phyloP scores from a whole-genome alignment of 2,888 invertebrate genomes.

The Agrotis clavis region DNA sequence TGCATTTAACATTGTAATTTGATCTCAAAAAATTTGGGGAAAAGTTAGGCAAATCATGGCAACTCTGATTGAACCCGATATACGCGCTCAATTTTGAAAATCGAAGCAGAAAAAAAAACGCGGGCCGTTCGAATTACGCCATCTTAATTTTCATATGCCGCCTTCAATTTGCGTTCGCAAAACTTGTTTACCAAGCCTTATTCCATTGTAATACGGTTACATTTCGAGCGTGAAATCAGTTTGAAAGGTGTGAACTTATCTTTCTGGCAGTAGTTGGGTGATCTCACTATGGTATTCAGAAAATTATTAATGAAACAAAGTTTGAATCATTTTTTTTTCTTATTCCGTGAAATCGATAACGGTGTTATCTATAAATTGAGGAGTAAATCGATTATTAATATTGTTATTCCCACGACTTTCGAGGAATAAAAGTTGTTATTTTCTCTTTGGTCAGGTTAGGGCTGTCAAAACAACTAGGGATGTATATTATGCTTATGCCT shows the following conservation, averaged over 20 bases:
- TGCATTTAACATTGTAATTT: too few species aligned
- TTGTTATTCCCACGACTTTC: constrained; percentile 37
- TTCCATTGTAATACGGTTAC: constrained; percentile 22
- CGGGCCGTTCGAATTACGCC: constrained; percentile 53
- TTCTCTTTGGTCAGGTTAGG: neutral
- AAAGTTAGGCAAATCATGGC: too few species aligned
- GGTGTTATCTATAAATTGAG: constrained; percentile 32
- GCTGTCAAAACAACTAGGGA: constrained; percentile 5
- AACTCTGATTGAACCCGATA: too few species aligned
- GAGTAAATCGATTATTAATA: constrained; percentile 27
- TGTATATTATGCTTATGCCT: too few species aligned
- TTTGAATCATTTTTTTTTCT: constrained; percentile 49
- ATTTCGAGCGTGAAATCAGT: constrained; percentile 10
- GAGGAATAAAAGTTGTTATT: neutral
- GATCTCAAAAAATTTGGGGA: too few species aligned
- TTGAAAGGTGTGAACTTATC: constrained; percentile 23
- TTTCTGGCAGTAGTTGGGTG: constrained; percentile 49
- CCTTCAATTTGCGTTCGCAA: neutral
- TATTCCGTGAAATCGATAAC: constrained; percentile 48
- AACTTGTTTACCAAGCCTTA: constrained; percentile 26
- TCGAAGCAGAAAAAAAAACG: constrained; percentile 54
- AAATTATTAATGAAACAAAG: constrained; percentile 43
- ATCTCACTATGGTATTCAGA: constrained; percentile 58
- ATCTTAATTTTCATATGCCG: constrained; percentile 28
- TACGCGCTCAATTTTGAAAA: constrained; percentile 57